These are phyloP conservation scores for Gallinago nigripennis DNA, from an alignment of 2,797 vertebrate genomes.

Conservation along the genomic window DNA sequence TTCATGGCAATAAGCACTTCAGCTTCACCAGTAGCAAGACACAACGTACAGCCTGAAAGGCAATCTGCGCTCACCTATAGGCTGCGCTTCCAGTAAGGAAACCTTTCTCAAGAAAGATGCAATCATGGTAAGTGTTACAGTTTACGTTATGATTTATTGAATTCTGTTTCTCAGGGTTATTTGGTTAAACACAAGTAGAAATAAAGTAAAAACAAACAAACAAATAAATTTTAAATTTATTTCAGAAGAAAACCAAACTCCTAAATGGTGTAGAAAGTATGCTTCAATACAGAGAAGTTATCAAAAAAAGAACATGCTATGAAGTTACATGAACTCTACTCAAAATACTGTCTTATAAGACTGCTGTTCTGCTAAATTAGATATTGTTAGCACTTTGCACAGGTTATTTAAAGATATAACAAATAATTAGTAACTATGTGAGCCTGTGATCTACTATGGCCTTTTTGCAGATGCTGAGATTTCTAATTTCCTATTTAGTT, in stretches of 20 bases:
- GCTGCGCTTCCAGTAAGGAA: background rate
- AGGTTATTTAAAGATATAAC: background rate
- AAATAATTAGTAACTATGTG: background rate
- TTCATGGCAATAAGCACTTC: background rate
- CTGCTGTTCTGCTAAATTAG: background rate
- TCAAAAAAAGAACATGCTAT: background rate
- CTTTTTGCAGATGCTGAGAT: background rate
- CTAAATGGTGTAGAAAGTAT: background rate
- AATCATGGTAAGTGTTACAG: background rate
- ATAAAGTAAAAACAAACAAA: background rate
- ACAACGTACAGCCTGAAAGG: background rate
- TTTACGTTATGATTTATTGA: background rate
- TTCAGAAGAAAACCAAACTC: background rate
- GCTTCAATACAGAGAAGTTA: background rate
- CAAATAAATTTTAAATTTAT: background rate
- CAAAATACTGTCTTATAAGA: background rate
- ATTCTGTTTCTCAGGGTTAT: background rate
- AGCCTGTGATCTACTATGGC: background rate
- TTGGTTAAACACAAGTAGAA: background rate
- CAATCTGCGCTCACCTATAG: background rate
- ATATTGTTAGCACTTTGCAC: background rate
- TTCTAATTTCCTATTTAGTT: background rate
- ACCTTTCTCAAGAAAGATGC: background rate
- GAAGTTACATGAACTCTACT: background rate
- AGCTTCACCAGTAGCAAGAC: background rate